A percentile compares a stretch with the other conserved stretches of the same genome.
These are phyloP conservation scores for Plebejus melissa DNA, from an alignment of 2,888 invertebrate species.

Conservation along the genomic window DNA sequence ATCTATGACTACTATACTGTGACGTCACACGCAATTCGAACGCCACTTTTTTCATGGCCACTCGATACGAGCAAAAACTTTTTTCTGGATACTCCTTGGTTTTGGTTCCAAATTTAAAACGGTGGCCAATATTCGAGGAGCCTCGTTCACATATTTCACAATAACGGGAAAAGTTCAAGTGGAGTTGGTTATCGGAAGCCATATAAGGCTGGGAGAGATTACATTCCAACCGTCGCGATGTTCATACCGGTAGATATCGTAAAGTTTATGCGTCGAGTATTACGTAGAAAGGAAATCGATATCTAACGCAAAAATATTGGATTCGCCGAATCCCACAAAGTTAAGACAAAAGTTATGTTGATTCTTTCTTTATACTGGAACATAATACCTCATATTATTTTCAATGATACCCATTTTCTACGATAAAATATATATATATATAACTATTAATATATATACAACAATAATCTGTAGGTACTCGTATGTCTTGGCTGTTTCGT, in stretches of 20 bases:
- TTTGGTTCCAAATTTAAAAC: conserved; percentile 23
- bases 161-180: conserved; percentile 4
- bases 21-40: not conserved
- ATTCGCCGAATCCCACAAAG: not conserved
- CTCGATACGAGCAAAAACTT: conserved; percentile 2
- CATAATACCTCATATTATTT: too few relatives aligned
- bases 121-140: conserved; percentile 14
- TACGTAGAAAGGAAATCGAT: not conserved
- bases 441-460: too few relatives aligned
- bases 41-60: not conserved
- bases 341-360: not conserved
- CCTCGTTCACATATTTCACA: conserved; percentile 3
- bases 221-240: not conserved
- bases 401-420: too few relatives aligned
- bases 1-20: not conserved
- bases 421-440: too few relatives aligned
- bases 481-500: too few relatives aligned
- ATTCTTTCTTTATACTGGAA: not conserved
- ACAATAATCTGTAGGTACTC: too few relatives aligned
- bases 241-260: conserved; percentile 11
- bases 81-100: not conserved
- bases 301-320: not conserved
- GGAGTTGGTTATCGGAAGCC: conserved; percentile 15
- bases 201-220: conserved; percentile 25
- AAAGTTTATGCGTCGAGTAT: conserved; percentile 10